Percentiles rank a stretch among this genome's conserved stretches.
Conservation (phyloP, 1,140 invertebrate species). For the Oryctes rhinoceros region DNA sequence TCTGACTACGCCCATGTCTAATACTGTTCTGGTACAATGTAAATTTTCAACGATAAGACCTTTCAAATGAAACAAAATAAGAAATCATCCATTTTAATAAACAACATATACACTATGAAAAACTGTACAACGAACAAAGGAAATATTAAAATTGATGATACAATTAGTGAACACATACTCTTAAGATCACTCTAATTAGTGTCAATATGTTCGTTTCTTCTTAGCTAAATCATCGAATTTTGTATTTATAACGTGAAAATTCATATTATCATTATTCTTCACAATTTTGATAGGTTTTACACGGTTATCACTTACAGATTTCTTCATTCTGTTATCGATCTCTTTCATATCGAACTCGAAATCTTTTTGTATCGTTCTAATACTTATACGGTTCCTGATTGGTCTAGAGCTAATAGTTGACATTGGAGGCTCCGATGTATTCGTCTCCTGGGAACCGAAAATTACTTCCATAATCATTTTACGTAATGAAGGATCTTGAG, state of each 20-base stretch:
- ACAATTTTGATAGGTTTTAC: conserved; percentile 38
- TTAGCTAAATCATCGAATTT: background rate
- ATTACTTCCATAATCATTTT: conserved; percentile 45
- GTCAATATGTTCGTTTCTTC: conserved; percentile 9
- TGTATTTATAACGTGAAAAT: conserved; percentile 30
- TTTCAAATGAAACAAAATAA: conserved; percentile 4
- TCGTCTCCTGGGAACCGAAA: conserved; percentile 31
- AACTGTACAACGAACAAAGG: conserved; percentile 10
- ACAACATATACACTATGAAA: conserved; percentile 16
- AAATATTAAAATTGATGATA: conserved; percentile 5
- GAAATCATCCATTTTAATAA: conserved; percentile 15
- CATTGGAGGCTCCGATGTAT: background rate
- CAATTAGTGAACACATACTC: conserved; percentile 18
- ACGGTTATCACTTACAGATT: background rate
- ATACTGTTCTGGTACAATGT: too few species aligned
- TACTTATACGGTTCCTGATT: conserved; percentile 19
- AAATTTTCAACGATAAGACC: too few species aligned
- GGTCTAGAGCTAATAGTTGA: background rate
- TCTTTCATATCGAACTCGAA: conserved; percentile 44
- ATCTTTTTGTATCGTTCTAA: conserved; percentile 39
- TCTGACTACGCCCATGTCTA: too few species aligned
- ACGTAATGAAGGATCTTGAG: conserved; percentile 38
- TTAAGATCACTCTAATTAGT: background rate
- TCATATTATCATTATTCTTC: conserved; percentile 34
- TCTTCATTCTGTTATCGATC: conserved; percentile 38